Evolutionary conservation across 2,888 invertebrate species (phyloP).

Genomic region (Diogma glabrata): DNA sequence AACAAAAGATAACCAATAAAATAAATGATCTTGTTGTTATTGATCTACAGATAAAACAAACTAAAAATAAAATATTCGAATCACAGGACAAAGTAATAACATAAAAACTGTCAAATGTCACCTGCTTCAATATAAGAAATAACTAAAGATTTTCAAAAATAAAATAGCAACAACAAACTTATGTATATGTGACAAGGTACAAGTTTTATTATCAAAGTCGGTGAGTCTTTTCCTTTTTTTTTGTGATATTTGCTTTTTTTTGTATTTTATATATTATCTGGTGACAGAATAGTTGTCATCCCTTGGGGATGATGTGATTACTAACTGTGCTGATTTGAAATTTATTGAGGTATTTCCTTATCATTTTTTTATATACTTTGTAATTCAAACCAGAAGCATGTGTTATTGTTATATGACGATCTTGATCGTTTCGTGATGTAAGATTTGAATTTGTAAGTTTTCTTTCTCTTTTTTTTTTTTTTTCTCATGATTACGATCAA

Average conservation of each 20-base stretch:
- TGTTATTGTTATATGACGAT: too few relatives aligned
- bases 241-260: neutral
- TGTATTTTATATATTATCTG: neutral
- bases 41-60: too few relatives aligned
- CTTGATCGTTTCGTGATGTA: too few relatives aligned
- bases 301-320: constrained; percentile 6
- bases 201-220: constrained; percentile 2
- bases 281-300: constrained; percentile 10
- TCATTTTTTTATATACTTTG: neutral
- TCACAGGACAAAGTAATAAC: neutral
- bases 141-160: neutral
- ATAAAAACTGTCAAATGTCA: constrained; percentile 12
- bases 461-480: neutral
- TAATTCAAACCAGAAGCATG: constrained; percentile 6
- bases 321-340: constrained; percentile 6
- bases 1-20: too few relatives aligned
- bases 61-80: neutral
- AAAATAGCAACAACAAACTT: too few relatives aligned
- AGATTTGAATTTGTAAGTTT: too few relatives aligned
- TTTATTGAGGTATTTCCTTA: constrained; percentile 4
- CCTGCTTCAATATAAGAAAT: constrained; percentile 7
- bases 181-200: constrained; percentile 10
- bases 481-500: neutral
- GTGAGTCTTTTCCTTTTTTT: constrained; percentile 5
- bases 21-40: too few relatives aligned